Evolutionary conservation across 2,797 vertebrate genomes (phyloP), one percentile per base, ranked within the genome.

Genomic region (Sitta carolinensis): DNA sequence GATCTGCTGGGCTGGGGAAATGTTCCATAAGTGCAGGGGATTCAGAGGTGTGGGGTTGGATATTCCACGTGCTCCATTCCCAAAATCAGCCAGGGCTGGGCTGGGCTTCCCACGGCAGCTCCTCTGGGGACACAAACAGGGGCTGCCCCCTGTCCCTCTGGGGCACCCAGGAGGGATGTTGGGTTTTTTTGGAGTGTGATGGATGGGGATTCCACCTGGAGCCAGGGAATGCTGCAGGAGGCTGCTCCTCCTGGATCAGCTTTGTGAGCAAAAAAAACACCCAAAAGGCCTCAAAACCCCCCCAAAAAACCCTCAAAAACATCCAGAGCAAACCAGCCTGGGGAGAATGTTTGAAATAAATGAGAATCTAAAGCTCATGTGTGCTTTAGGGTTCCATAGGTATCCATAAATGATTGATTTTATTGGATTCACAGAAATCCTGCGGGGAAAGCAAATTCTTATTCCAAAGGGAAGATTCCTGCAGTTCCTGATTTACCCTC

Each of bases 211-310:
- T 26, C 21, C 29, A 17, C 14, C 51, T 61, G 52, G 73, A 57
- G 64, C 16, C 9, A 15, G 62, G 67, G 10, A 23, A 6, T 14
- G 54, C 67, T 67, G 80, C 62, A 63, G 58, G 50, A n/a, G n/a
- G n/a, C n/a, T n/a, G 10, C 72, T 16, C 27, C 40, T n/a, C 34
- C 68, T 38, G 15, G 6, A 13, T 5, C 59, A 32, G 10, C 48
- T 32, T 8, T 4, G 0, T 10, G 4, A 5, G 17, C 2, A 34
- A 27, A 79, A 79, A 45, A 9, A 0, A 0, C 10, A 0, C 10
- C 8, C 5, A 13, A 32, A 63, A 2, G 2, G 4, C 4, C 34
- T 23, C 5, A 51, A 29, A 51, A 11, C 16, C 27, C 50, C 16
- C 36, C 36, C 36, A 36, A 36, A 6, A 51, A 51, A 27, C 15